Evolutionary conservation across 2,888 invertebrate genomes (phyloP).

Genomic region (Apomyelois bistriatella): DNA sequence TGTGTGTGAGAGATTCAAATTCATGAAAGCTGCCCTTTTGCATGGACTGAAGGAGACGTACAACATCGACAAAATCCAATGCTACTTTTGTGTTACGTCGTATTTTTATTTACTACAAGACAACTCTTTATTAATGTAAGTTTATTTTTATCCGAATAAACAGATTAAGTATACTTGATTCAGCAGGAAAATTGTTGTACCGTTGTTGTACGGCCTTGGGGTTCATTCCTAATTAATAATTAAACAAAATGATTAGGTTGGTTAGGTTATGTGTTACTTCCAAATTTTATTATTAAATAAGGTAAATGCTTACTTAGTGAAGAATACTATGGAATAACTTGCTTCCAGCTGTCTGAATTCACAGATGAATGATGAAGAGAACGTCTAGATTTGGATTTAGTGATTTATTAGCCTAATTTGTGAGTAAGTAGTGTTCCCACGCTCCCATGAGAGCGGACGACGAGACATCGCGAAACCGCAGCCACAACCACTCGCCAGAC

Average conservation of each 20-base stretch:
- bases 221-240: constrained; percentile 9
- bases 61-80: not conserved
- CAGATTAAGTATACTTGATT: constrained; percentile 27
- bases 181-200: constrained; percentile 43
- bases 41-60: no score
- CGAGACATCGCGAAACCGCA: constrained; percentile 31
- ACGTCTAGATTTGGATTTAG: no score
- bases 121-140: not conserved
- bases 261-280: no score
- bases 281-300: no score
- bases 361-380: no score
- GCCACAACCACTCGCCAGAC: constrained; percentile 40
- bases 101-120: no score
- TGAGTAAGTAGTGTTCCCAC: constrained; percentile 43
- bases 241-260: not conserved
- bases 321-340: no score
- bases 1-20: no score
- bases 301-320: no score
- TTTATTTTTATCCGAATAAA: constrained; percentile 7
- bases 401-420: no score
- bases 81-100: not conserved
- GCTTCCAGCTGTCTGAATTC: no score
- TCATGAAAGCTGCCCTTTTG: not conserved
- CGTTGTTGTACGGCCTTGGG: constrained; percentile 33
- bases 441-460: constrained; percentile 36